These are phyloP conservation scores for Synanthedon vespiformis DNA, from an alignment of 2,888 invertebrate species.

Conservation along the genomic window DNA sequence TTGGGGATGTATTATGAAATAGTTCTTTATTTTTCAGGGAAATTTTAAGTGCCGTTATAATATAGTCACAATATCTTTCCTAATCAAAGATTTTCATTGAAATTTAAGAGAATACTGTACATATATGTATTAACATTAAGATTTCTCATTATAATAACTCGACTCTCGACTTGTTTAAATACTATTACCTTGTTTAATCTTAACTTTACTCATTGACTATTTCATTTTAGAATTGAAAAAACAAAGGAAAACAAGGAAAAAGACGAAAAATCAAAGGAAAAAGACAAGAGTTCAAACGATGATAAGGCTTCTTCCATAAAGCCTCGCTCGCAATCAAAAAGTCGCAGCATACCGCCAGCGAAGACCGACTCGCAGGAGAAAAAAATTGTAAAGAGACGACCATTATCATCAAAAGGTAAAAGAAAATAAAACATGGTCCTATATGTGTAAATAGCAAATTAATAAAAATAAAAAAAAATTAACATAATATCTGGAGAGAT, in stretches of 20 bases:
- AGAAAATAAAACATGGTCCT: not conserved
- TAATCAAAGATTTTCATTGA: too few species aligned
- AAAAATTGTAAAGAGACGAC: constrained; percentile 44
- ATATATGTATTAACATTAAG: too few species aligned
- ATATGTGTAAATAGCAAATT: not conserved
- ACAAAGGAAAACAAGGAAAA: constrained; percentile 21
- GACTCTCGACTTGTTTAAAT: too few species aligned
- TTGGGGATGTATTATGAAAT: constrained; percentile 7
- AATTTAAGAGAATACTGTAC: too few species aligned
- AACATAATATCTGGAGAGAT: too few species aligned
- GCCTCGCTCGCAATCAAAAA: constrained; percentile 51
- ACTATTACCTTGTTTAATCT: too few species aligned
- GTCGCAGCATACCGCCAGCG: constrained; percentile 34
- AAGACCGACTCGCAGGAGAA: constrained; percentile 42
- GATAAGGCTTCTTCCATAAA: constrained; percentile 36
- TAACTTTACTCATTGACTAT: not conserved
- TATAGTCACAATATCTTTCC: too few species aligned
- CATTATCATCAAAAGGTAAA: constrained; percentile 45
- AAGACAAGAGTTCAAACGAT: constrained; percentile 28
- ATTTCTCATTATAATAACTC: too few species aligned
- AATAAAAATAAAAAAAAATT: too few species aligned
- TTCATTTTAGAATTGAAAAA: constrained; percentile 11
- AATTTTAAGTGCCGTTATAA: too few species aligned
- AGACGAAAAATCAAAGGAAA: constrained; percentile 26
- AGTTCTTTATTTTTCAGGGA: too few species aligned